Evolutionary conservation across 2,797 vertebrate genomes (phyloP).

Genomic region (Microtus obscurus): DNA sequence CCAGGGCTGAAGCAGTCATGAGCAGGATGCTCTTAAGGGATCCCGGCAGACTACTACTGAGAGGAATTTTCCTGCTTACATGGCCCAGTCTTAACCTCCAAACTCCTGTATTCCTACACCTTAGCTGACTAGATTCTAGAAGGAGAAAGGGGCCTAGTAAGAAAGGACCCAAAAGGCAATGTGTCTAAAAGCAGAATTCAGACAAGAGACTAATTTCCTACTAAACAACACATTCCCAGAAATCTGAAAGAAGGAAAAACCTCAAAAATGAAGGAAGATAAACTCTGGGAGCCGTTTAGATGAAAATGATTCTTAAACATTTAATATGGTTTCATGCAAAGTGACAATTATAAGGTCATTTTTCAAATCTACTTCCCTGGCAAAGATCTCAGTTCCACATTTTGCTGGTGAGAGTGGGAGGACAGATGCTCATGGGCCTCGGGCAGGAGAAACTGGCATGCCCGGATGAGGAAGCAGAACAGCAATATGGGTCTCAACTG

Average conservation of each 20-base stretch:
- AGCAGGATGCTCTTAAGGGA: not conserved
- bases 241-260: not conserved
- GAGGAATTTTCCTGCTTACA: not conserved
- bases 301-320: not conserved
- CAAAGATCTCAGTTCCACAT: not conserved
- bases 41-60: not conserved
- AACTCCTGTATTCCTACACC: not conserved
- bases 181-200: not conserved
- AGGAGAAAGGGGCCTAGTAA: not conserved
- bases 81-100: not conserved
- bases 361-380: not conserved
- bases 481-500: not conserved
- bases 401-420: not conserved
- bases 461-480: not conserved
- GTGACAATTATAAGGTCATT: not conserved
- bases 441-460: not conserved
- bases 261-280: not conserved
- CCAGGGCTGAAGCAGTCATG: not conserved
- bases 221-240: not conserved
- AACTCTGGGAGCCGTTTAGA: not conserved
- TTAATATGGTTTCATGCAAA: not conserved
- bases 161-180: not conserved
- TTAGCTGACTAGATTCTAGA: not conserved
- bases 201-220: not conserved
- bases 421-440: not conserved